These are phyloP conservation scores for Ammodytes marinus DNA, from an alignment of 2,113 vertebrate genomes.

Conservation along the genomic window DNA sequence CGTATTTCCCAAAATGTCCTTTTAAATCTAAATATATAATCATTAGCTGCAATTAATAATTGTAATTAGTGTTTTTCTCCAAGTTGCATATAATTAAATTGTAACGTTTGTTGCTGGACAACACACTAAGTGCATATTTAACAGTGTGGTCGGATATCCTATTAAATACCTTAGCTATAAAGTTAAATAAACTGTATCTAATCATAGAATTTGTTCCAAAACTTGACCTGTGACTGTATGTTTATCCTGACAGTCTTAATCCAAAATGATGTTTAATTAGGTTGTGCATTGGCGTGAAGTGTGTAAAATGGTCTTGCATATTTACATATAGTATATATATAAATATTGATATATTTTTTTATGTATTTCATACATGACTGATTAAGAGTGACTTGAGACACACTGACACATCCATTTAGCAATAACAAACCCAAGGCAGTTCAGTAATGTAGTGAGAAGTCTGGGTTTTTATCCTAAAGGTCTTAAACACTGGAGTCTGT, in stretches of 20 bases:
- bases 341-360: conserved; percentile 32
- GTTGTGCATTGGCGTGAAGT: conserved; percentile 55
- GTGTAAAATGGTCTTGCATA: conserved; percentile 58
- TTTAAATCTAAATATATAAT: conserved; percentile 37
- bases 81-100: conserved; percentile 26
- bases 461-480: conserved; percentile 33
- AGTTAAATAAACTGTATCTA: not conserved
- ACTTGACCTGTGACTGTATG: conserved; percentile 32
- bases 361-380: conserved; percentile 53
- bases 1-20: not conserved
- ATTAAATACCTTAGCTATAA: conserved; percentile 29
- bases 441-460: conserved; percentile 25
- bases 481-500: conserved; percentile 45
- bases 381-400: conserved; percentile 32
- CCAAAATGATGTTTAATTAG: conserved; percentile 46
- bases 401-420: conserved; percentile 48
- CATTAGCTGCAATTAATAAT: conserved; percentile 12
- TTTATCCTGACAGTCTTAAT: conserved; percentile 43
- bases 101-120: conserved; percentile 23
- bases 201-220: conserved; percentile 34
- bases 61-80: conserved; percentile 45
- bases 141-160: conserved; percentile 15
- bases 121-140: conserved; percentile 38
- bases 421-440: conserved; percentile 66
- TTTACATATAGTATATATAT: conserved; percentile 22